Evolutionary conservation across 2,113 vertebrate species (phyloP).

Genomic region (Pyrgilauda ruficollis): DNA sequence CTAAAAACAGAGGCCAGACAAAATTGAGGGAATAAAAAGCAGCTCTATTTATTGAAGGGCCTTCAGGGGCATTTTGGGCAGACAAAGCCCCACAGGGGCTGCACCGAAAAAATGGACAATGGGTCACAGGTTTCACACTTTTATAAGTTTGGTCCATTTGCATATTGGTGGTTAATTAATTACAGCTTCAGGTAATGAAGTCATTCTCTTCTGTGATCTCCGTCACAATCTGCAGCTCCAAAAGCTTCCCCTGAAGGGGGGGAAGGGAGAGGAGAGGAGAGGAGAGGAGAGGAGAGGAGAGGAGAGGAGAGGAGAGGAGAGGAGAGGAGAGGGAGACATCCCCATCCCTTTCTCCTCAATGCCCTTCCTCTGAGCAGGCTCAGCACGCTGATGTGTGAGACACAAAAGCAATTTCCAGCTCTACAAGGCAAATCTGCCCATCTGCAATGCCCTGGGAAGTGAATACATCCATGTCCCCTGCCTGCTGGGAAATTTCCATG

Average conservation of each 20-base stretch:
- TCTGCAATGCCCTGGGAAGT: neutral
- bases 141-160: rapidly evolving
- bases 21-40: neutral
- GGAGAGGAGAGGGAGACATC: neutral
- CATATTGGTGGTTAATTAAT: neutral
- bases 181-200: neutral
- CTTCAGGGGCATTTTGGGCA: neutral
- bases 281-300: neutral
- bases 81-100: no score
- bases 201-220: neutral
- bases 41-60: neutral
- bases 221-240: neutral
- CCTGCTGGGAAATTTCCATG: neutral
- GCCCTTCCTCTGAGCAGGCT: neutral
- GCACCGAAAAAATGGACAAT: neutral
- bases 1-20: neutral
- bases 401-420: constrained; percentile 2
- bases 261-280: neutral
- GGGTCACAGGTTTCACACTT: neutral
- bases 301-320: neutral
- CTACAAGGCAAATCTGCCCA: neutral
- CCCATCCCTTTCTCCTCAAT: neutral
- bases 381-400: neutral
- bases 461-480: neutral
- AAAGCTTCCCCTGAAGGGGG: neutral